phyloP scores from a whole-genome alignment of 1,140 invertebrate species.

The Formica selysi region DNA sequence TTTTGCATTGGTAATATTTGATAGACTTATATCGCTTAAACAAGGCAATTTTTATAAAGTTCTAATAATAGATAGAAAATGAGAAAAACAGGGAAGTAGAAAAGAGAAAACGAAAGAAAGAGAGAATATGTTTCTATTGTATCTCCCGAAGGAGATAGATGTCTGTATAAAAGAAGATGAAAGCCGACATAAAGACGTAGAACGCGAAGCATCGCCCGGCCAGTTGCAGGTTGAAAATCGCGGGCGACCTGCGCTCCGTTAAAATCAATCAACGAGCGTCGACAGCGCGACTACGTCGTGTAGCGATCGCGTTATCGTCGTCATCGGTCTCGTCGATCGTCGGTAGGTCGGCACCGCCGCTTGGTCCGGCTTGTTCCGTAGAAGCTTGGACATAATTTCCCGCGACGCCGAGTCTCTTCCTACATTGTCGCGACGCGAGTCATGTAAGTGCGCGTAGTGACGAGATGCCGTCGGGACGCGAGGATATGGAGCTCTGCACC shows the following conservation, averaged over 20 bases:
- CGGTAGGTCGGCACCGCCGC: background rate
- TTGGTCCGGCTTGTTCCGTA: conserved; percentile 36
- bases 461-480: conserved; percentile 80
- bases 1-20: too few relatives aligned
- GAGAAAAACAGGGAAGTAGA: background rate
- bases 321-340: conserved; percentile 1
- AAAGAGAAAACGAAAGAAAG: background rate
- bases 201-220: background rate
- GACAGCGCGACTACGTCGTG: conserved; percentile 75
- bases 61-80: background rate
- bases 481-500: conserved; percentile 84
- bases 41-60: too few relatives aligned
- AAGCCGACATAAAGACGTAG: background rate
- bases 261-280: conserved; percentile 84
- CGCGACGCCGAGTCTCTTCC: conserved; percentile 43
- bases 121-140: background rate
- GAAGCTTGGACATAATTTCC: conserved; percentile 20
- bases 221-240: conserved; percentile 72
- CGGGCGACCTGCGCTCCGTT: conserved; percentile 79
- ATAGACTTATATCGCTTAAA: too few relatives aligned
- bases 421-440: conserved; percentile 52
- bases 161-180: background rate
- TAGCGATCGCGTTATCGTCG: conserved; percentile 61
- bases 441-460: conserved; percentile 77
- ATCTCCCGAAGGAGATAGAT: background rate